A percentile compares a stretch with the other conserved stretches of the same genome.
Evolutionary conservation across 2,888 invertebrate genomes (phyloP).

Genomic region (Kryphioiulus occultus): DNA sequence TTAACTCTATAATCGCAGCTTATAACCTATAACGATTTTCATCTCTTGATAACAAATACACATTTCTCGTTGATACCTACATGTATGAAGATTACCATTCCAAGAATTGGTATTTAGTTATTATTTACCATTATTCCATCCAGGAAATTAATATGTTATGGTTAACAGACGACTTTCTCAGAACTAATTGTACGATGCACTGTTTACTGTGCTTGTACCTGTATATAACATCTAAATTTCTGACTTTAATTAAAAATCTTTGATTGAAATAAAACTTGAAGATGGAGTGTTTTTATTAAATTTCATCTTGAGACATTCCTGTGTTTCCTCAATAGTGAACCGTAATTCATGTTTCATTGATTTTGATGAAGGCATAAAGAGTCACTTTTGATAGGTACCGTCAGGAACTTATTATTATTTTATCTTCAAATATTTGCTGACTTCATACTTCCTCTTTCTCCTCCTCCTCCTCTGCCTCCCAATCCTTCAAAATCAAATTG

Average conservation of each 20-base stretch:
- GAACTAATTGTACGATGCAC: no score
- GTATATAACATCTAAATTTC: no score
- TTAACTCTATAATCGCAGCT: no score
- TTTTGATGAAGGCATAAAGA: neutral
- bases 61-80: no score
- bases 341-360: neutral
- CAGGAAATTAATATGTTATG: no score
- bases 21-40: no score
- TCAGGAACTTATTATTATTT: neutral
- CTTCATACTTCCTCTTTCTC: neutral
- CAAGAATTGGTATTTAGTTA: no score
- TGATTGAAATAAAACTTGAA: neutral
- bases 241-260: neutral
- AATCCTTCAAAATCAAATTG: neutral
- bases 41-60: no score
- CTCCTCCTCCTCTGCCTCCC: neutral
- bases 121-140: no score
- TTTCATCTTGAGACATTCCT: neutral
- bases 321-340: neutral
- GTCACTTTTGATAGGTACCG: neutral
- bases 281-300: neutral
- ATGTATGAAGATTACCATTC: no score
- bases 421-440: slow-evolving; percentile 20
- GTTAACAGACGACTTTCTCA: no score
- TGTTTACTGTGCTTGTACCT: no score